Conservation (phyloP, 2,797 vertebrate genomes). For the Leuciscus waleckii region DNA sequence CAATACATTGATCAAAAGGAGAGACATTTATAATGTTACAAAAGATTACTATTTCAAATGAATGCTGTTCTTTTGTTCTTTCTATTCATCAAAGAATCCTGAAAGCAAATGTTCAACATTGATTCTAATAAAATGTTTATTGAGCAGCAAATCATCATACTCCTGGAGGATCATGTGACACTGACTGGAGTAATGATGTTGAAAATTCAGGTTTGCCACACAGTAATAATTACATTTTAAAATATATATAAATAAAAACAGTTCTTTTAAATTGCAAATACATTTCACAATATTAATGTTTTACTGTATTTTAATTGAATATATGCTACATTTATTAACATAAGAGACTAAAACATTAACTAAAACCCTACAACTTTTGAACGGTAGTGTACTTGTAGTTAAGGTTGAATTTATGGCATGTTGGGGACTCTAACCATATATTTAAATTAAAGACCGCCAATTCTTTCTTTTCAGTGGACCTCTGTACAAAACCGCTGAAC, state of each 20-base stretch:
- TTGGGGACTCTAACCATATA: background rate
- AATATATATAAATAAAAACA: too few species aligned
- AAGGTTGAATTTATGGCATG: background rate
- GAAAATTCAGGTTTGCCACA: background rate
- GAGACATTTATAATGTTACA: background rate
- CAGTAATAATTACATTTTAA: too few species aligned
- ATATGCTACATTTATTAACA: background rate
- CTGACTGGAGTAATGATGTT: background rate
- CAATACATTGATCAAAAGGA: background rate
- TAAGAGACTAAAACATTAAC: background rate
- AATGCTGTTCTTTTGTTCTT: background rate
- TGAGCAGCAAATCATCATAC: background rate
- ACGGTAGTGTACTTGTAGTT: background rate
- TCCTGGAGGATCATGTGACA: background rate
- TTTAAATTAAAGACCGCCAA: background rate
- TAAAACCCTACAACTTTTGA: background rate
- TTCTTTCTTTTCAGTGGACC: constrained; percentile 29
- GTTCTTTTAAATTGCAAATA: too few species aligned
- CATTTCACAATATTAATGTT: too few species aligned
- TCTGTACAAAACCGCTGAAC: constrained; percentile 79
- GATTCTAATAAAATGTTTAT: background rate
- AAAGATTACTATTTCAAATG: background rate
- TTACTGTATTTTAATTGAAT: too few species aligned
- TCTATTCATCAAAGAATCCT: background rate
- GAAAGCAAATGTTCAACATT: background rate